A percentile compares a stretch with the other conserved stretches of the same genome.
These are phyloP conservation scores for Halichoeres trimaculatus DNA, from an alignment of 2,113 vertebrate species.

Conservation along the genomic window DNA sequence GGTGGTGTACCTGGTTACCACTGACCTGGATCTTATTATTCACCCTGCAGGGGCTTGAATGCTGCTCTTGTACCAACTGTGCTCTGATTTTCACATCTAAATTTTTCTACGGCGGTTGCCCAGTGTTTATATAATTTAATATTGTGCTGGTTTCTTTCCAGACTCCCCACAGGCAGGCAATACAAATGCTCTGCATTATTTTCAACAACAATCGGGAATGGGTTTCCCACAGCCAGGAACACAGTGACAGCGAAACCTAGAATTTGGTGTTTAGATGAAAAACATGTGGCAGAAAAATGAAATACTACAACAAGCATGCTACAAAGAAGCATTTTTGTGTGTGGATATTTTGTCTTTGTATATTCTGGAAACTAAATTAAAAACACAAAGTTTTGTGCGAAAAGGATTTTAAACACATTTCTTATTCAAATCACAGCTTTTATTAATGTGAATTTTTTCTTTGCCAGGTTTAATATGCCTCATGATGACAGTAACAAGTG, in stretches of 20 bases:
- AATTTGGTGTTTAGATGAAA: slow-evolving; percentile 18
- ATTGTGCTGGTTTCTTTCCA: slow-evolving; percentile 32
- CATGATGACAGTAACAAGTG: slow-evolving; percentile 98
- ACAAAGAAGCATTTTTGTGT: neutral
- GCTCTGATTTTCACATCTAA: slow-evolving; percentile 7
- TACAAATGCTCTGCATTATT: slow-evolving; percentile 27
- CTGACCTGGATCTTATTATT: slow-evolving; percentile 12
- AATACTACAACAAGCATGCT: neutral
- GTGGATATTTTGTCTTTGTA: neutral
- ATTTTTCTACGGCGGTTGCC: neutral
- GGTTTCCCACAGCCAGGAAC: slow-evolving; percentile 25
- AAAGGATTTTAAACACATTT: no score
- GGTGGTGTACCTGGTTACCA: slow-evolving; percentile 32
- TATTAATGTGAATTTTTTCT: neutral
- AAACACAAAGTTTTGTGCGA: neutral
- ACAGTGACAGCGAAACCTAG: slow-evolving; percentile 12
- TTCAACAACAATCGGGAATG: slow-evolving; percentile 12
- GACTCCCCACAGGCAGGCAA: slow-evolving; percentile 17
- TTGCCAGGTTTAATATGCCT: slow-evolving; percentile 96
- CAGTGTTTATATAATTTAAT: slow-evolving; percentile 25
- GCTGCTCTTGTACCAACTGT: neutral
- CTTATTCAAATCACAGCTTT: no score
- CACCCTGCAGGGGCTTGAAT: slow-evolving; percentile 17
- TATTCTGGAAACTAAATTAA: slow-evolving; percentile 17
- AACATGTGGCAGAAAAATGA: slow-evolving; percentile 21